phyloP scores from a whole-genome alignment of 2,888 invertebrate genomes.

The Leptothorax acervorum region DNA sequence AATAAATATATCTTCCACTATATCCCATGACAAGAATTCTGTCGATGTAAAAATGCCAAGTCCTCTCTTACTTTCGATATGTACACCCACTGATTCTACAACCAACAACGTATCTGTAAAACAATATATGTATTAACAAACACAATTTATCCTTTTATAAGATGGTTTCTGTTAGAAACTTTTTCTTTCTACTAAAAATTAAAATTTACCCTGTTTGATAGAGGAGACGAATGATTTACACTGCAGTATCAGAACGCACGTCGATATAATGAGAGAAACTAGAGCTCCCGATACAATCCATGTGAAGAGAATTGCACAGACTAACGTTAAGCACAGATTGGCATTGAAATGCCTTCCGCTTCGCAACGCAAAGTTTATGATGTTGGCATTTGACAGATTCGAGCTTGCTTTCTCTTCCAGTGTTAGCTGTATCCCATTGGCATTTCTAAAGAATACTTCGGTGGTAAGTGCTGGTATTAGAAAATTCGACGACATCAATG shows the following conservation, averaged over 20 bases:
- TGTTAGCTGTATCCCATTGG: conserved; percentile 67
- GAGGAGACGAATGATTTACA: conserved; percentile 72
- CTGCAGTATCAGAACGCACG: conserved; percentile 67
- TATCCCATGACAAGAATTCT: conserved; percentile 83
- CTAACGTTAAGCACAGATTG: conserved; percentile 64
- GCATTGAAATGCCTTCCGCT: conserved; percentile 64
- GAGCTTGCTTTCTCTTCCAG: conserved; percentile 60
- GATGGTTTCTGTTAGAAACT: neutral
- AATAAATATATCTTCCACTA: conserved; percentile 82
- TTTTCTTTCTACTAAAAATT: neutral
- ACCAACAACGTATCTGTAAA: conserved; percentile 80
- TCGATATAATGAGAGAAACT: conserved; percentile 55
- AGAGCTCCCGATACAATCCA: conserved; percentile 66
- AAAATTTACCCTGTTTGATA: conserved; percentile 73
- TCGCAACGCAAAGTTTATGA: conserved; percentile 74
- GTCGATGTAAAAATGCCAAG: conserved; percentile 73
- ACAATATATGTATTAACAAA: conserved; percentile 20
- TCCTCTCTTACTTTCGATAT: conserved; percentile 77
- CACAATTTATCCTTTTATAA: neutral
- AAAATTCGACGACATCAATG: conserved; percentile 72
- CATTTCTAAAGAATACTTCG: conserved; percentile 65
- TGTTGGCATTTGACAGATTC: conserved; percentile 58
- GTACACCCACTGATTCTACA: conserved; percentile 82
- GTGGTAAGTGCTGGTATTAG: conserved; percentile 31
- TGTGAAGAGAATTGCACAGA: conserved; percentile 63